These are phyloP conservation scores for Drosophila jambulina DNA, from an alignment of 1,140 invertebrate genomes.

Conservation along the genomic window DNA sequence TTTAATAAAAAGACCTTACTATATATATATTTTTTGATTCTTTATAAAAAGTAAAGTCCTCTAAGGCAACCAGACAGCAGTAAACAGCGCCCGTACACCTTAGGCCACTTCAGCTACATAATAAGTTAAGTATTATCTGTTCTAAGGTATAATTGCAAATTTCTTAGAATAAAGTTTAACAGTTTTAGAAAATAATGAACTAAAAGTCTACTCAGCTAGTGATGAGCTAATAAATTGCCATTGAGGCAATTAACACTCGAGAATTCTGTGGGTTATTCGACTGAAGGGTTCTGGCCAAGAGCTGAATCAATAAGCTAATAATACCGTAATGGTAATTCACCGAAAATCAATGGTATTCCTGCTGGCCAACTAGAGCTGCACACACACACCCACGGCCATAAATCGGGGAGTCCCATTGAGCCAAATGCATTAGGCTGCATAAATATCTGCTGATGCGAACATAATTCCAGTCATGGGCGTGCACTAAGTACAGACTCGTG, in stretches of 20 bases:
- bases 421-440: slow-evolving; percentile 58
- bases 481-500: slow-evolving; percentile 23
- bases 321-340: neutral
- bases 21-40: too few species aligned
- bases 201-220: neutral
- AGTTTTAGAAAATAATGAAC: neutral
- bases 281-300: neutral
- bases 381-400: slow-evolving; percentile 16
- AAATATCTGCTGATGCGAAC: slow-evolving; percentile 56
- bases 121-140: too few species aligned
- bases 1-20: neutral
- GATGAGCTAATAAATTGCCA: neutral
- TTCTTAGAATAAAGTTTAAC: too few species aligned
- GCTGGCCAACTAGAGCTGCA: slow-evolving; percentile 1
- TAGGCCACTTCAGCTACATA: too few species aligned
- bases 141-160: too few species aligned
- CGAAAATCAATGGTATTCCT: slow-evolving; percentile 2
- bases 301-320: slow-evolving; percentile 4
- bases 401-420: slow-evolving; percentile 31
- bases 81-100: too few species aligned
- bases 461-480: slow-evolving; percentile 47
- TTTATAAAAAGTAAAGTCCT: too few species aligned
- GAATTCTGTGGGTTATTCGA: neutral
- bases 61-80: too few species aligned
- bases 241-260: neutral